Evolutionary conservation across 2,888 invertebrate species (phyloP).

Genomic region (Lasioglossum malachurum): DNA sequence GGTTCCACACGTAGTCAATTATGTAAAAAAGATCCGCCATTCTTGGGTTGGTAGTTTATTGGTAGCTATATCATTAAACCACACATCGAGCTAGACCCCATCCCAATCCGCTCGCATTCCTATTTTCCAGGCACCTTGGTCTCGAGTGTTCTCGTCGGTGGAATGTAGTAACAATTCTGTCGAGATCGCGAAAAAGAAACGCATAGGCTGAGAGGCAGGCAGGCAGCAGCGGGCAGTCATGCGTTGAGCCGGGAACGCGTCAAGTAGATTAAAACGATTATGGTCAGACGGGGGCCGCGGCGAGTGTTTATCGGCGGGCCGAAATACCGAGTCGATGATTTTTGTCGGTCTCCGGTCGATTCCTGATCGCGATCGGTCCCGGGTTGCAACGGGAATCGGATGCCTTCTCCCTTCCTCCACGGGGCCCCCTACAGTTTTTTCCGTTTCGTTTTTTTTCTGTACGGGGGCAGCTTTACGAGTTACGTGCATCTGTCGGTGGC

Average conservation of each 20-base stretch:
- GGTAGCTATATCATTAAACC: not conserved
- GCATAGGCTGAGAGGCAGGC: not conserved
- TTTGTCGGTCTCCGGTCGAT: not conserved
- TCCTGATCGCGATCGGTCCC: constrained; percentile 31
- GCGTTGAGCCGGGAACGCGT: constrained; percentile 41
- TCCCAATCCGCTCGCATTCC: not conserved
- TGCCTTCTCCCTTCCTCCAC: not conserved
- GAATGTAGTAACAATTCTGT: constrained; percentile 26
- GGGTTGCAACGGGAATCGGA: not conserved
- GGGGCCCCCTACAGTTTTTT: not conserved
- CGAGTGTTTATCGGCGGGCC: constrained; percentile 11
- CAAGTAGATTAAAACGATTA: constrained; percentile 57
- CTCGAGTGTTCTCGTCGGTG: constrained; percentile 3
- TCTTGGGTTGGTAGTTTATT: not conserved
- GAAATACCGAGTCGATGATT: constrained; percentile 35
- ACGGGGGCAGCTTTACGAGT: constrained; percentile 11
- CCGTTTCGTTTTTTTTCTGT: constrained; percentile 5
- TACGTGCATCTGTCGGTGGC: constrained; percentile 48
- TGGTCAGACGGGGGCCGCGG: constrained; percentile 36
- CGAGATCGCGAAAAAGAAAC: constrained; percentile 26
- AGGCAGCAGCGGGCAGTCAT: constrained; percentile 25
- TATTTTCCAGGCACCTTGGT: not conserved
- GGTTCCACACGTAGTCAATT: too few species aligned
- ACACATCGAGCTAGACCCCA: not conserved
- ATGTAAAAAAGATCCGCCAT: not conserved